Conservation (phyloP, 2,797 vertebrate genomes). For the Hoplostethus mediterraneus region DNA sequence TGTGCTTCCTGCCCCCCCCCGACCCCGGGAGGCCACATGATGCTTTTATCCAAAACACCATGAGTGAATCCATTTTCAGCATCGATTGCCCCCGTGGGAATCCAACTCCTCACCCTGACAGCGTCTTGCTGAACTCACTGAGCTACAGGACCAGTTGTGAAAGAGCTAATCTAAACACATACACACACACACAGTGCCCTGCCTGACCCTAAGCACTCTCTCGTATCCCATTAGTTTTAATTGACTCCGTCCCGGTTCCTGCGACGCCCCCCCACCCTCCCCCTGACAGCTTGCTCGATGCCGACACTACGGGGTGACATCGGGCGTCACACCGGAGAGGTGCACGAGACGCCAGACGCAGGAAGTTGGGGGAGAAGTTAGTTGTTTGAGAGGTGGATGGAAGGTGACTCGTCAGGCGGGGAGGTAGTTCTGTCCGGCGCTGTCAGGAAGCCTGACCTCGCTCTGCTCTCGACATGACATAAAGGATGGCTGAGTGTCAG, state of each 20-base stretch:
- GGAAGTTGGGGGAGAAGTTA: slow-evolving; percentile 56
- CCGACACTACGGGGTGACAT: slow-evolving; percentile 16
- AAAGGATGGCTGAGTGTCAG: slow-evolving; percentile 71
- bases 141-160: too few species aligned
- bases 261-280: slow-evolving; percentile 22
- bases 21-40: not conserved
- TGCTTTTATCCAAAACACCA: not conserved
- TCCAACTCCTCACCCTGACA: too few species aligned
- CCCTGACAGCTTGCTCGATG: slow-evolving; percentile 42
- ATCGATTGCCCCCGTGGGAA: too few species aligned
- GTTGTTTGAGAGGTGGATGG: slow-evolving; percentile 52
- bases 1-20: too few species aligned
- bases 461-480: slow-evolving; percentile 69
- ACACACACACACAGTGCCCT: slow-evolving; percentile 31
- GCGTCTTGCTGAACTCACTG: too few species aligned
- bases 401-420: slow-evolving; percentile 75
- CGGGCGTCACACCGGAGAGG: not conserved
- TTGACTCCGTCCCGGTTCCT: slow-evolving; percentile 69
- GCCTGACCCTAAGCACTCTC: slow-evolving; percentile 46
- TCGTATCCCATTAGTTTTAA: slow-evolving; percentile 73
- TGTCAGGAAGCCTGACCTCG: slow-evolving; percentile 78
- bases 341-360: not conserved
- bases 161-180: slow-evolving; percentile 10
- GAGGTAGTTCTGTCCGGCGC: slow-evolving; percentile 47
- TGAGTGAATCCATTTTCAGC: too few species aligned